phyloP scores from a whole-genome alignment of 2,113 vertebrate species.

The Elaphurus davidianus region DNA sequence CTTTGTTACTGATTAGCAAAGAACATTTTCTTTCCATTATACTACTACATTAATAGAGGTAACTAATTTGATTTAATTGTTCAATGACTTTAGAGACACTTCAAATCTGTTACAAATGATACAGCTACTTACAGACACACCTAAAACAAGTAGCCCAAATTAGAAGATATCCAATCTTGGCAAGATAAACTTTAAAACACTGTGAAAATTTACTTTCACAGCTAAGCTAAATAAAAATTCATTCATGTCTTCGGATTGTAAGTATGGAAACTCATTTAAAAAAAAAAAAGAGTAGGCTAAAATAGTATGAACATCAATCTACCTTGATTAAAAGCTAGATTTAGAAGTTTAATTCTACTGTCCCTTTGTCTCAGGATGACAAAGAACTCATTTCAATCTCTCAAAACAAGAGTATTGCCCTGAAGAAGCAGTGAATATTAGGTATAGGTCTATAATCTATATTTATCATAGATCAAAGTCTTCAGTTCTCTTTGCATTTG shows the following conservation, averaged over 20 bases:
- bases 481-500: background rate
- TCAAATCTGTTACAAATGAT: background rate
- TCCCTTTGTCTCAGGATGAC: background rate
- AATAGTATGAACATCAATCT: background rate
- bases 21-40: constrained; percentile 13
- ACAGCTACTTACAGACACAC: background rate
- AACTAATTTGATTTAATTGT: constrained; percentile 50
- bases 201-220: background rate
- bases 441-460: background rate
- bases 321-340: background rate
- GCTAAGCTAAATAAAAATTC: background rate
- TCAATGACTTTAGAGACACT: background rate
- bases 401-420: background rate
- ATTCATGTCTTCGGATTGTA: background rate
- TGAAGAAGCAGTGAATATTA: background rate
- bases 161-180: background rate
- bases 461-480: background rate
- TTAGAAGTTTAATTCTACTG: background rate
- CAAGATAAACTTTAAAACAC: background rate
- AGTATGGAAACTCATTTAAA: background rate
- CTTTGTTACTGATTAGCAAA: constrained; percentile 27
- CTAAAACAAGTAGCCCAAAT: background rate
- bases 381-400: background rate
- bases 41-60: background rate
- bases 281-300: background rate